Evolutionary conservation across 2,797 vertebrate species (phyloP), one percentile per base, ranked within the genome.

Genomic region (Pseudochaenichthys georgianus): DNA sequence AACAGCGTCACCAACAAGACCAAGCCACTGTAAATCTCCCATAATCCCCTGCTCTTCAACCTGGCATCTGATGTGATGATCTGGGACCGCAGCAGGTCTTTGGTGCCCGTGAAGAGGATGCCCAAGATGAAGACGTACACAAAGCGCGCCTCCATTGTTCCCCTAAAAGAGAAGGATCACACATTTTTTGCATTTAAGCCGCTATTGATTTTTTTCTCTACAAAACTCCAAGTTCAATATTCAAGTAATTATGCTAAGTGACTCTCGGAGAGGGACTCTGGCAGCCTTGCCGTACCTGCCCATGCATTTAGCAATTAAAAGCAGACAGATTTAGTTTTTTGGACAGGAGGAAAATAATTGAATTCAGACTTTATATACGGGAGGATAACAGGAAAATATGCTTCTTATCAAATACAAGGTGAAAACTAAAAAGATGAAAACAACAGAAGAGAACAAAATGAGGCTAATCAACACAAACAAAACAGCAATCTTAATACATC

Each of bases 121-220:
- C 98, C 97, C 89, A 99, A 92, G 83, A 99, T 94, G 75, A 98
- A 98, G 87, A 98, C 92, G 48, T 97, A 99, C 66, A 99, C 97
- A 65, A 99, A 97, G 69, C 96, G 96, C 0, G 98, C 98, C 94
- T 99, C 97, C 70, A 95, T 91, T n/a, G 97, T 95, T 61, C 98
- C 98, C 94, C 98, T 99, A 64, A 72, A 82, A 80, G 50, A 86
- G 5, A 84, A 60, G 64, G 55, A 71, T 57, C 42, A 76, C 41
- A 74, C 34, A 68, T 0, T 59, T 31, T 31, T 16, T 73, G 53
- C 47, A 71, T 38, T 38, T n/a, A 34, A 78, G 46, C n/a, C 60
- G 5, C 23, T n/a, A 79, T 77, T 63, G 83, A 83, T 74, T 75
- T 66, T 75, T 64, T 28, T 9, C 28, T 19, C 34, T 0, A 41